Percentiles rank a stretch among this genome's conserved stretches.
Conservation (phyloP, 2,797 vertebrate genomes). For the Manis pentadactyla region DNA sequence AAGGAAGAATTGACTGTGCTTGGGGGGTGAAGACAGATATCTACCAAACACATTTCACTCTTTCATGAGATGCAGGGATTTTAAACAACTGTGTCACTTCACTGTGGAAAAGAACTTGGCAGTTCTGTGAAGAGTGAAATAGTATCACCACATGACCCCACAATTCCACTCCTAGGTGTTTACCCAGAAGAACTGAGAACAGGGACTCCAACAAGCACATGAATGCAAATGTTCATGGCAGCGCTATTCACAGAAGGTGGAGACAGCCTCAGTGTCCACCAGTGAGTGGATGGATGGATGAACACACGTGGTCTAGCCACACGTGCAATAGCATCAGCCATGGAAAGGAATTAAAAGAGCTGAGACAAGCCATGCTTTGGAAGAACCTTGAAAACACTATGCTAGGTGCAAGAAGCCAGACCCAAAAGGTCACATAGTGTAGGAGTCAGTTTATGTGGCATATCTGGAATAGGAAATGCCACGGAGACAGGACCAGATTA, state of each 20-base stretch:
- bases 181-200: neutral
- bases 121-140: neutral
- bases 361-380: accelerated
- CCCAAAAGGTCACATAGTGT: neutral
- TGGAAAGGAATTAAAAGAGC: neutral
- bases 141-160: neutral
- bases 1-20: neutral
- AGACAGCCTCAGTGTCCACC: neutral
- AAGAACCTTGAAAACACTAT: neutral
- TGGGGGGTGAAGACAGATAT: neutral
- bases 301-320: neutral
- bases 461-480: neutral
- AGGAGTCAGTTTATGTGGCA: neutral
- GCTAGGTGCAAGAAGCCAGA: neutral
- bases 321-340: accelerated
- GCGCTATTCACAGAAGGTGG: neutral
- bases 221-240: neutral
- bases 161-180: neutral
- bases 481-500: too few relatives aligned
- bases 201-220: accelerated
- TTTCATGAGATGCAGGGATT: neutral
- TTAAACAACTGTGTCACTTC: neutral
- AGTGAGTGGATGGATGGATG: neutral
- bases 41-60: neutral
- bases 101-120: neutral